phyloP scores from a whole-genome alignment of 2,113 vertebrate species.

The Thinocorus orbignyianus region DNA sequence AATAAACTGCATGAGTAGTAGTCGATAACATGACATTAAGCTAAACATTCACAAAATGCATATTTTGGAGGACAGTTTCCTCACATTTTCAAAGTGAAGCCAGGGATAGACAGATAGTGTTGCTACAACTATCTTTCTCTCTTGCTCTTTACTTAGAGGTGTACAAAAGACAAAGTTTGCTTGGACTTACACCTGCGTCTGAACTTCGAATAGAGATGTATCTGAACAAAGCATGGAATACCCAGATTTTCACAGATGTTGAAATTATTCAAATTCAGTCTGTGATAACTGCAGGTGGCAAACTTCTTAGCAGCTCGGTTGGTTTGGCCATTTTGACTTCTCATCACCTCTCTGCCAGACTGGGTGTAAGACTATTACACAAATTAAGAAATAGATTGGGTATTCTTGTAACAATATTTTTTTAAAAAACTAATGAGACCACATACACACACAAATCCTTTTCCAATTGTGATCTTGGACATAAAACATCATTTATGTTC shows the following conservation, averaged over 20 bases:
- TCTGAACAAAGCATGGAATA: not conserved
- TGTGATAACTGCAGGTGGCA: not conserved
- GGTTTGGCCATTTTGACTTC: not conserved
- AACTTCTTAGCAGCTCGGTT: not conserved
- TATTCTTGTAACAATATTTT: not conserved
- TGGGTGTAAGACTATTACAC: not conserved
- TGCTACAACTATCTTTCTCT: not conserved
- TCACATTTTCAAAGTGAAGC: not conserved
- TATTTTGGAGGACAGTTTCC: not conserved
- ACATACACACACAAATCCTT: not conserved
- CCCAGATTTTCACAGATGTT: fast-evolving
- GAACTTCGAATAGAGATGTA: not conserved
- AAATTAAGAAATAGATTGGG: not conserved
- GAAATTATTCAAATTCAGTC: not conserved
- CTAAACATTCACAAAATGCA: not conserved
- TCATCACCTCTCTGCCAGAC: not conserved
- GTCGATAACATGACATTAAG: not conserved
- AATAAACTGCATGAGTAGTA: not conserved
- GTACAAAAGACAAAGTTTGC: not conserved
- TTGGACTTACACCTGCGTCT: not conserved
- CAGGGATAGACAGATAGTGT: not conserved
- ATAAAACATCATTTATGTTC: not conserved
- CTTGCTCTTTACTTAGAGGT: not conserved
- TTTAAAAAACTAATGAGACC: not conserved
- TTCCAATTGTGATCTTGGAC: not conserved